Percentiles rank a stretch among this genome's conserved stretches.
phyloP scores from a whole-genome alignment of 2,888 invertebrate species.

The Selenia dentaria region DNA sequence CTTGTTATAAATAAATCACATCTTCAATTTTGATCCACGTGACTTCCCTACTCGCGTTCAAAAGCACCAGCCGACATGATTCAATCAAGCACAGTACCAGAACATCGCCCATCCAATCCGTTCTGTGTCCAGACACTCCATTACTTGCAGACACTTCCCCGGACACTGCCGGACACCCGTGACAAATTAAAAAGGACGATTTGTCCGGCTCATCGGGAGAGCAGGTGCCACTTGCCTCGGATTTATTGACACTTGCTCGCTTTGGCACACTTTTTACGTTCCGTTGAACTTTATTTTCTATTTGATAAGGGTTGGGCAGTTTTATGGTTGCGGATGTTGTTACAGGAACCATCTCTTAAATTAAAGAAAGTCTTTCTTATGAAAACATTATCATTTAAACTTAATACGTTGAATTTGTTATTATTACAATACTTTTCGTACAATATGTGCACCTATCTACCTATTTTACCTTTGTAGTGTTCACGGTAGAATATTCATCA shows the following conservation, averaged over 20 bases:
- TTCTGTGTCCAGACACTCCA: constrained; percentile 17
- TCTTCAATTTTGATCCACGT: too few relatives aligned
- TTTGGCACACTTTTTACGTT: constrained; percentile 8
- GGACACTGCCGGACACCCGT: constrained; percentile 23
- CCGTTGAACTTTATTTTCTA: constrained; percentile 9
- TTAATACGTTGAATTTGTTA: too few relatives aligned
- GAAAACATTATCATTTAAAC: too few relatives aligned
- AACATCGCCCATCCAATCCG: constrained; percentile 1
- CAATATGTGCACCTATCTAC: too few relatives aligned
- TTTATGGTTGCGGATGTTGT: neutral
- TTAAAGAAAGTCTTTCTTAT: neutral
- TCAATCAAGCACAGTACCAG: constrained; percentile 7
- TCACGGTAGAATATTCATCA: too few relatives aligned
- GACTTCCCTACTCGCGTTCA: too few relatives aligned
- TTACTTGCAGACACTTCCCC: constrained; percentile 16
- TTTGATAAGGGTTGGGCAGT: constrained; percentile 11
- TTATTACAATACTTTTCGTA: too few relatives aligned
- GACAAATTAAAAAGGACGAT: constrained; percentile 37
- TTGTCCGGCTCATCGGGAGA: constrained; percentile 18
- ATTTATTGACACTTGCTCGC: constrained; percentile 25
- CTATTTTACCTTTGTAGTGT: too few relatives aligned
- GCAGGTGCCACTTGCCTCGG: constrained; percentile 13
- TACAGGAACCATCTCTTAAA: neutral
- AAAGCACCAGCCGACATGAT: neutral
- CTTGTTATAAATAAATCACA: too few relatives aligned